Evolutionary conservation across 1,140 invertebrate species (phyloP), one percentile per base, ranked within the genome.

Genomic region (Leptinotarsa texana): DNA sequence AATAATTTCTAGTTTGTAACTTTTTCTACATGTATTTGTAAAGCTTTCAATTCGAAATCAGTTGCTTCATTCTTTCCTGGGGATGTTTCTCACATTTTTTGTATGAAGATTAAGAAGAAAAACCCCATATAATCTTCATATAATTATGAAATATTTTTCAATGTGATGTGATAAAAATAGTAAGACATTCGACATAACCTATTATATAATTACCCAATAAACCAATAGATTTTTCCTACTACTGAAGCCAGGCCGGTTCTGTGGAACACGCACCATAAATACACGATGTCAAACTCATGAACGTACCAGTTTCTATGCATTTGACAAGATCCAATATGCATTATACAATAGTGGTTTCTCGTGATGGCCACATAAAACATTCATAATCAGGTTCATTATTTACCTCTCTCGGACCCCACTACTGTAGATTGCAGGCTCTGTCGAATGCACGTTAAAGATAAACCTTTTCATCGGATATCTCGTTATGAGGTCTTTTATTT

Each of bases 201-300:
- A 42, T 42, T 42, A 42, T 42, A 42, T 42, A 42, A 42, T 42
- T 11, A 42, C 33, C 8, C 33, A 42, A 42, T 42, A 42, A 42
- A 42, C 33, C 33, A 42, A 42, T 42, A 42, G 0, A 42, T 8
- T 42, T 42, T 42, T 42, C 8, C 33, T 42, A 3, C 33, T 42
- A 42, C 33, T 42, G 8, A 11, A 42, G 33, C 51, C 17, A 18
- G 17, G 11, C 18, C 63, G 62, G 18, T 69, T 67, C 65, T 78
- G 68, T 51, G 77, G 75, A 77, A 78, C 77, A 79, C 77, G 76
- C 73, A 75, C 75, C 62, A 79, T 79, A 80, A 80, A 80, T 80
- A 76, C 70, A 74, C 69, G 72, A 80, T 80, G 79, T 80, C 78
- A 77, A 71, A 78, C 74, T 75, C 74, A 77, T 75, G 78, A 78